Percentiles rank a stretch among this genome's conserved stretches.
These are phyloP conservation scores for Drosophila fulvimacula DNA, from an alignment of 2,888 invertebrate species.

Conservation along the genomic window DNA sequence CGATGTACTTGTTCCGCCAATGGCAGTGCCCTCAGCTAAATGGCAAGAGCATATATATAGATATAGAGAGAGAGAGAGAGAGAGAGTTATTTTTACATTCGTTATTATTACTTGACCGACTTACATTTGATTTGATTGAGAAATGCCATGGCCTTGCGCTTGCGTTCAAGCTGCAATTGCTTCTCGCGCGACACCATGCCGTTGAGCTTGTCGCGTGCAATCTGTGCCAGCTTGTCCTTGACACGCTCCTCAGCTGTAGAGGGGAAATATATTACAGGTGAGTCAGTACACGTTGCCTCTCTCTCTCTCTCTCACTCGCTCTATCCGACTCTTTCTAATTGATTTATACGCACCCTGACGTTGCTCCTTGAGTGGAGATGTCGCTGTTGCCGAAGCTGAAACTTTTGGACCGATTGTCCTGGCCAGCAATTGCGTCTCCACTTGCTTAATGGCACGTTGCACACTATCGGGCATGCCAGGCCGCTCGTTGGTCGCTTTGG, in stretches of 20 bases:
- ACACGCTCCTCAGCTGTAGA: constrained; percentile 86
- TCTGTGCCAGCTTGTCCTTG: constrained; percentile 87
- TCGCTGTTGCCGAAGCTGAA: constrained; percentile 11
- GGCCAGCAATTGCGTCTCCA: constrained; percentile 83
- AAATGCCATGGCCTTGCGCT: constrained; percentile 93
- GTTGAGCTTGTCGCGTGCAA: constrained; percentile 87
- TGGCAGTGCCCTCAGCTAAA: constrained; percentile 51
- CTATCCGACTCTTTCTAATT: constrained; percentile 10
- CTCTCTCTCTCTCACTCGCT: not conserved
- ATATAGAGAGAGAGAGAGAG: too few species aligned
- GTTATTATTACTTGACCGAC: not conserved
- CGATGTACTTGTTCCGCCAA: not conserved
- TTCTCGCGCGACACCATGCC: constrained; percentile 86
- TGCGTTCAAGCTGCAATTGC: constrained; percentile 89
- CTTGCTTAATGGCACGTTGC: constrained; percentile 83
- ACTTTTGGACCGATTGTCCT: constrained; percentile 57
- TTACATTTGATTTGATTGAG: constrained; percentile 86
- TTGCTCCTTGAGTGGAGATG: constrained; percentile 55
- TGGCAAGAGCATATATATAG: not conserved
- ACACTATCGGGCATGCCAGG: constrained; percentile 81
- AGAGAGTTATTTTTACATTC: not conserved
- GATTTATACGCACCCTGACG: constrained; percentile 55
- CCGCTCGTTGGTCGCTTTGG: constrained; percentile 47
- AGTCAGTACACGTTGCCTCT: not conserved
- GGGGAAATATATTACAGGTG: not conserved